Evolutionary conservation across 2,888 invertebrate species (phyloP).

Genomic region (Aproaerema taeniolella): DNA sequence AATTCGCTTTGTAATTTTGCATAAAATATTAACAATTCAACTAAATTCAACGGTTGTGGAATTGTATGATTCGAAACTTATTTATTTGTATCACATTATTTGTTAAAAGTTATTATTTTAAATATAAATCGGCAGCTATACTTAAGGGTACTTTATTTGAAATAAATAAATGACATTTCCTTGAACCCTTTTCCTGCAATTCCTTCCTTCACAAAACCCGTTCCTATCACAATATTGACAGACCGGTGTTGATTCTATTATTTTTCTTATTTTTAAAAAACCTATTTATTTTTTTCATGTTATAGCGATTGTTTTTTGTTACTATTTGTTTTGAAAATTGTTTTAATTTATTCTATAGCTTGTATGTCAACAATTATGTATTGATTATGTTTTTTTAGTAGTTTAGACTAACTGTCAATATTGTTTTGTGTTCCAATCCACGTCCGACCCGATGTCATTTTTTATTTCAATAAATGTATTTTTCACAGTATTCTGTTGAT

Average conservation of each 20-base stretch:
- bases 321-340: constrained; percentile 62
- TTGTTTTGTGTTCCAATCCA: constrained; percentile 69
- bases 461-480: constrained; percentile 77
- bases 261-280: constrained; percentile 55
- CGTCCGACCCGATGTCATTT: constrained; percentile 69
- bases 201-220: constrained; percentile 32
- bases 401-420: constrained; percentile 72
- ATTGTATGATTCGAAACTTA: constrained; percentile 37
- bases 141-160: constrained; percentile 68
- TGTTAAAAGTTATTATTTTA: constrained; percentile 54
- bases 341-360: constrained; percentile 73
- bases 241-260: constrained; percentile 73
- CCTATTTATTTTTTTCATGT: constrained; percentile 71
- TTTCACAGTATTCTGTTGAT: constrained; percentile 42
- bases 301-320: constrained; percentile 67
- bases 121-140: constrained; percentile 65
- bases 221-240: constrained; percentile 72
- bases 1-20: constrained; percentile 69
- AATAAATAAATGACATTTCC: constrained; percentile 71
- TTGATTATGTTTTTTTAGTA: constrained; percentile 55
- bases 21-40: constrained; percentile 46
- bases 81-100: constrained; percentile 50
- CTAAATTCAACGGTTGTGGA: constrained; percentile 48
- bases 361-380: constrained; percentile 55
- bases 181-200: constrained; percentile 24